Percentiles rank a stretch among this genome's conserved stretches.
These are phyloP conservation scores for Aphelocoma californica DNA, from an alignment of 2,797 vertebrate species.

Conservation along the genomic window DNA sequence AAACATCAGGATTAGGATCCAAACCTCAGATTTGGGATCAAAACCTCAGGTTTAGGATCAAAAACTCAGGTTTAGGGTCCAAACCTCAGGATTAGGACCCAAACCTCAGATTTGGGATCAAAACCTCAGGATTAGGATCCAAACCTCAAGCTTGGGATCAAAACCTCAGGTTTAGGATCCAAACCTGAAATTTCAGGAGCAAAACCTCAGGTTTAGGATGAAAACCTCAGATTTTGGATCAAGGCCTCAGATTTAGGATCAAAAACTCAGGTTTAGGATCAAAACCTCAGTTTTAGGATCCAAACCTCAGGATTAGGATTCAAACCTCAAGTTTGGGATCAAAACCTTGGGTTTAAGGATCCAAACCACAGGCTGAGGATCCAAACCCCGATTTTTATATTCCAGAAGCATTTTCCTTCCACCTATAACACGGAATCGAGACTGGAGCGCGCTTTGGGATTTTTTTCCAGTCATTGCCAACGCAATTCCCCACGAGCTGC, in stretches of 20 bases:
- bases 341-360: accelerated
- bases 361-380: neutral
- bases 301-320: too few relatives aligned
- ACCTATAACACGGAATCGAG: accelerated
- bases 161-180: neutral
- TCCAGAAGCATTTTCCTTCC: neutral
- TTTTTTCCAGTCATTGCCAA: neutral
- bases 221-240: neutral
- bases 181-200: too few relatives aligned
- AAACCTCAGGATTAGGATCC: accelerated
- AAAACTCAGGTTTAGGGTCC: accelerated
- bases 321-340: accelerated
- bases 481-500: accelerated
- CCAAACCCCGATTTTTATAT: neutral
- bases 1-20: too few relatives aligned
- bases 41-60: too few relatives aligned
- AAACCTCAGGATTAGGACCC: accelerated
- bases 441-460: accelerated
- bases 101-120: accelerated
- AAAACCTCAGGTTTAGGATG: neutral
- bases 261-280: neutral
- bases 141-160: accelerated
- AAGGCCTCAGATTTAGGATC: accelerated
- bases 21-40: too few relatives aligned
- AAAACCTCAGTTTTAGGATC: neutral